Conservation (phyloP, 1,140 invertebrate species). For the Prorops nasuta region DNA sequence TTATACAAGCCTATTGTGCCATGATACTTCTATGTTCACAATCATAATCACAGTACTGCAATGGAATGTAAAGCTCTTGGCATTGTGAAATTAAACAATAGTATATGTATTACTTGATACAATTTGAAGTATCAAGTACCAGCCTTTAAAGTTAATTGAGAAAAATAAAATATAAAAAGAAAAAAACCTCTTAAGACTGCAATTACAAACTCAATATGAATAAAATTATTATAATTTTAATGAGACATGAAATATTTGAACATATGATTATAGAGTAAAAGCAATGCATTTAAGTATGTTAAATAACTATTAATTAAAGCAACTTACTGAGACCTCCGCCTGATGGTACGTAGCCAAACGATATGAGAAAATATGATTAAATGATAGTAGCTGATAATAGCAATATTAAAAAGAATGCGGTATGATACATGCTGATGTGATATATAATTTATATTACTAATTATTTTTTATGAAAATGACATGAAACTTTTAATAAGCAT, state of each 20-base stretch:
- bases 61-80: too few relatives aligned
- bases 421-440: too few relatives aligned
- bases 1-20: too few relatives aligned
- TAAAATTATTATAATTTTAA: slow-evolving; percentile 3
- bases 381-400: background rate
- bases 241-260: background rate
- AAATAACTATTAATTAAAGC: slow-evolving; percentile 29
- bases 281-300: slow-evolving; percentile 31
- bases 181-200: background rate
- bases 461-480: background rate
- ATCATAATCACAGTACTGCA: too few relatives aligned
- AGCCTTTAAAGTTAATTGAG: too few relatives aligned
- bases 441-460: background rate
- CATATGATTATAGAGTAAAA: slow-evolving; percentile 18
- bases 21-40: too few relatives aligned
- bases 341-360: slow-evolving; percentile 46
- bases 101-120: too few relatives aligned
- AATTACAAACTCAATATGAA: slow-evolving; percentile 6
- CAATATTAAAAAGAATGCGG: too few relatives aligned
- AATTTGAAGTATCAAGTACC: too few relatives aligned
- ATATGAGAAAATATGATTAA: slow-evolving; percentile 42
- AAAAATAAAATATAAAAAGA: background rate
- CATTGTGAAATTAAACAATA: too few relatives aligned
- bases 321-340: slow-evolving; percentile 53
- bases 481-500: background rate